Conservation (phyloP, 2,888 invertebrate genomes). For the Heliconius ismenius region DNA sequence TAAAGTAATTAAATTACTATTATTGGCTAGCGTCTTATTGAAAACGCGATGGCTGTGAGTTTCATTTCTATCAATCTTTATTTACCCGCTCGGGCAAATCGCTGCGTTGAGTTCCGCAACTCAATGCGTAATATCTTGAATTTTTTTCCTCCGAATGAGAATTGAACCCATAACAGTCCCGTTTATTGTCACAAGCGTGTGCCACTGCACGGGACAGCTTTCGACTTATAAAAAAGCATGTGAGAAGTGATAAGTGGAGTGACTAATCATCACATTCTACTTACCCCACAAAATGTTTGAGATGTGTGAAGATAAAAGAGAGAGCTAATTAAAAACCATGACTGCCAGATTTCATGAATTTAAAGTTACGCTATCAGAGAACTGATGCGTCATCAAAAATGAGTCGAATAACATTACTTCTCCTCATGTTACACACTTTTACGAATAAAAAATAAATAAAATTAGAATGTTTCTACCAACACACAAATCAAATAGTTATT, state of each 20-base stretch:
- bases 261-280: neutral
- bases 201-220: no score
- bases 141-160: no score
- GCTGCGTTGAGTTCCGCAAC: no score
- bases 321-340: slow-evolving; percentile 4
- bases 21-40: neutral
- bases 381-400: slow-evolving; percentile 12
- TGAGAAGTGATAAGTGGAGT: neutral
- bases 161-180: no score
- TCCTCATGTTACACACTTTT: neutral
- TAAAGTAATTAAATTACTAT: neutral
- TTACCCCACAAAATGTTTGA: neutral
- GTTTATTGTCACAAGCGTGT: no score
- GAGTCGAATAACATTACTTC: neutral
- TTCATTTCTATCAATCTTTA: no score
- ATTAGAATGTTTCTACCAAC: neutral
- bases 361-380: neutral
- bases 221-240: neutral
- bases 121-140: no score
- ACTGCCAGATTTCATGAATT: slow-evolving; percentile 8
- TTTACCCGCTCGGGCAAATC: no score
- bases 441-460: no score
- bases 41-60: neutral
- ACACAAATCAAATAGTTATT: no score
- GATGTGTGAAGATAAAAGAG: neutral